Evolutionary conservation across 2,113 vertebrate genomes (phyloP).

Genomic region (Lepus americanus): DNA sequence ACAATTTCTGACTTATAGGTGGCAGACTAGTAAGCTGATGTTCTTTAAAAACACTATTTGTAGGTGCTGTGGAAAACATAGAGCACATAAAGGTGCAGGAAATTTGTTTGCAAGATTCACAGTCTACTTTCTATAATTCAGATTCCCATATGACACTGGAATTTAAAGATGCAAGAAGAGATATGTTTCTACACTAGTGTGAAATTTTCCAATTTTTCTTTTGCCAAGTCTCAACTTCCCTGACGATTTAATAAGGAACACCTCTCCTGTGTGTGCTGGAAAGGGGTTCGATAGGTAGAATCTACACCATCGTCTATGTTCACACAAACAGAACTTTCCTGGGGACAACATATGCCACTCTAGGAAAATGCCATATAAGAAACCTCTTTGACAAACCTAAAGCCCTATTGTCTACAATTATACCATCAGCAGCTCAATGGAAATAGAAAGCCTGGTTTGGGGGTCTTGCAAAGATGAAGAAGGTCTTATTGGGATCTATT

Average conservation of each 20-base stretch:
- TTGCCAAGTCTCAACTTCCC: slow-evolving; percentile 53
- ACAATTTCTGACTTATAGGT: not conserved
- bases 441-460: not conserved
- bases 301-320: not conserved
- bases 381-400: slow-evolving; percentile 31
- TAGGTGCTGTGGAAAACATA: not conserved
- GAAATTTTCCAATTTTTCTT: slow-evolving; percentile 62
- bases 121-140: slow-evolving; percentile 7
- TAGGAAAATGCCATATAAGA: not conserved
- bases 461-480: not conserved
- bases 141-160: slow-evolving; percentile 24
- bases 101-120: slow-evolving; percentile 25
- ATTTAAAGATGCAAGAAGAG: slow-evolving; percentile 61
- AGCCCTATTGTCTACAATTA: not conserved
- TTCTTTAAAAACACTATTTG: not conserved
- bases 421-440: not conserved
- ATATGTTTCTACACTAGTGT: slow-evolving; percentile 31
- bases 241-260: slow-evolving; percentile 28
- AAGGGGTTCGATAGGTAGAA: slow-evolving; percentile 11
- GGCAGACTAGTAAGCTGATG: not conserved
- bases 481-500: not conserved
- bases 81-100: not conserved
- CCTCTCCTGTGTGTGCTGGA: not conserved
- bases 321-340: slow-evolving; percentile 8
- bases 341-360: not conserved